These are phyloP conservation scores for Belgica antarctica DNA, from an alignment of 2,888 invertebrate species.

Conservation along the genomic window DNA sequence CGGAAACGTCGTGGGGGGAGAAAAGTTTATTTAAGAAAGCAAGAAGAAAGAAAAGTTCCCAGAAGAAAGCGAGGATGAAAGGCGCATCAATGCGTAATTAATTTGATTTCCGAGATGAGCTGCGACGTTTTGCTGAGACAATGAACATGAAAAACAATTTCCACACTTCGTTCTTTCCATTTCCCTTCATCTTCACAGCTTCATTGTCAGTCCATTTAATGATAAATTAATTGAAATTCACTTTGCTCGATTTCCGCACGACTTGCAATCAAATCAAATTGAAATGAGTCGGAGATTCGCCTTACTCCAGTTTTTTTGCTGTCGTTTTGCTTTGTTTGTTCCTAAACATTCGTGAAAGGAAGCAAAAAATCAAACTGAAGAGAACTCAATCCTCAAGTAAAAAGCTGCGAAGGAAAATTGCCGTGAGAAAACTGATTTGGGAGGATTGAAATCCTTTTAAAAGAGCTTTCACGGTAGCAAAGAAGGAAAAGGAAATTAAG, in stretches of 20 bases:
- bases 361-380: background rate
- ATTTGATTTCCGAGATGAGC: conserved; percentile 38
- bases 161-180: conserved; percentile 21
- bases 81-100: conserved; percentile 24
- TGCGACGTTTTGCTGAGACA: conserved; percentile 5
- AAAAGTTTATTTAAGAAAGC: background rate
- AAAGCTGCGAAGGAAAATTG: no score
- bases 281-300: conserved; percentile 24
- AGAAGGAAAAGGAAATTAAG: background rate
- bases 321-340: background rate
- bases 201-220: conserved; percentile 33
- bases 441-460: no score
- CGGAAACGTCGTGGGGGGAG: background rate
- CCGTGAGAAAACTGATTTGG: no score
- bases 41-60: conserved; percentile 2
- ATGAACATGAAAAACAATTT: conserved; percentile 26
- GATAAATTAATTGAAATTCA: conserved; percentile 36
- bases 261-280: conserved; percentile 36
- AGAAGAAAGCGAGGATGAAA: conserved; percentile 8
- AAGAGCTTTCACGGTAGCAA: no score
- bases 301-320: background rate
- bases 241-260: conserved; percentile 23
- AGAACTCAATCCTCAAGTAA: background rate
- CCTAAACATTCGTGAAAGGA: background rate
- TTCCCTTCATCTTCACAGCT: conserved; percentile 2